These are phyloP conservation scores for Rhodophaea formosa DNA, from an alignment of 2,888 invertebrate genomes.

Conservation along the genomic window DNA sequence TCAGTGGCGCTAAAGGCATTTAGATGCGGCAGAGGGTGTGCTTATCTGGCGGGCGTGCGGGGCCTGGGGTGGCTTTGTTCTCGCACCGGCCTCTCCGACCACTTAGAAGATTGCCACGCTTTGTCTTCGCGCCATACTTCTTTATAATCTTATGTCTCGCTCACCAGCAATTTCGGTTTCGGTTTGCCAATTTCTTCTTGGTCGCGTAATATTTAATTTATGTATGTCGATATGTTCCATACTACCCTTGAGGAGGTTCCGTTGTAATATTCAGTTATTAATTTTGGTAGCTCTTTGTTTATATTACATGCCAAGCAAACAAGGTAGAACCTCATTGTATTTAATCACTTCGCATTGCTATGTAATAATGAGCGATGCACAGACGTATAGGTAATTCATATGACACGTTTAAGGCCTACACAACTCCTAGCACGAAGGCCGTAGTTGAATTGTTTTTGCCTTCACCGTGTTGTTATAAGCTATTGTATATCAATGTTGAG, in stretches of 20 bases:
- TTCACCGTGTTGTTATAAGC: conserved; percentile 56
- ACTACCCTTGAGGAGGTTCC: background rate
- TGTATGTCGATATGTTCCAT: background rate
- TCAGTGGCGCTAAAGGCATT: conserved; percentile 60
- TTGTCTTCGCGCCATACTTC: conserved; percentile 67
- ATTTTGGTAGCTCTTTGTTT: background rate
- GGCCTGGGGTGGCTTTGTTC: conserved; percentile 55
- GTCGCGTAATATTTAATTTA: background rate
- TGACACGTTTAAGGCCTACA: conserved; percentile 47
- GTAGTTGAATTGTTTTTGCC: conserved; percentile 61
- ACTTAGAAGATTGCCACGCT: conserved; percentile 76
- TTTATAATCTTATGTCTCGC: conserved; percentile 46
- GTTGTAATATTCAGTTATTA: background rate
- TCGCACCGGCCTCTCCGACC: conserved; percentile 60
- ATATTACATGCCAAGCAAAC: conserved; percentile 12
- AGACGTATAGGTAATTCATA: conserved; percentile 46
- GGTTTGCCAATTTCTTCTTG: conserved; percentile 34
- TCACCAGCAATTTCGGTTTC: conserved; percentile 58
- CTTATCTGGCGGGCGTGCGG: conserved; percentile 56
- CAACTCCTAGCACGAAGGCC: conserved; percentile 49
- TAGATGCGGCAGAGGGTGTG: conserved; percentile 56
- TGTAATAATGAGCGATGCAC: conserved; percentile 34
- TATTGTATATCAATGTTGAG: conserved; percentile 58
- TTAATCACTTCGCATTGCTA: conserved; percentile 23
- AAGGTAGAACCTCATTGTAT: conserved; percentile 19